Conservation (phyloP, 2,888 invertebrate genomes). For the Sminthurinus aureus region DNA sequence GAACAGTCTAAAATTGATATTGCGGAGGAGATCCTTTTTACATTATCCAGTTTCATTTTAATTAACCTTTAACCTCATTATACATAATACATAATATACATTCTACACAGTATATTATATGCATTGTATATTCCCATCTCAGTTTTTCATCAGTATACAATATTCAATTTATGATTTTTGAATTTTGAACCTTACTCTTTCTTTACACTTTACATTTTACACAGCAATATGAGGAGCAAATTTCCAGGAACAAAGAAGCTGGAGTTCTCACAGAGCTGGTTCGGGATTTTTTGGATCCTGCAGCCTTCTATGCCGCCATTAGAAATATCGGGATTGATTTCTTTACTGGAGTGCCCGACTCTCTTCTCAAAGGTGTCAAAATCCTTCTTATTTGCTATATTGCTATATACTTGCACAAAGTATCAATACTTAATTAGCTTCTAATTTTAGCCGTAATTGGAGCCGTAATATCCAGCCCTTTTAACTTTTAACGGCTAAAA, state of each 20-base stretch:
- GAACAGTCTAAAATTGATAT: background rate
- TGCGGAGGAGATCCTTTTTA: too few relatives aligned
- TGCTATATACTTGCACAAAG: too few relatives aligned
- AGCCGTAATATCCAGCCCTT: too few relatives aligned
- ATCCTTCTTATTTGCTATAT: background rate
- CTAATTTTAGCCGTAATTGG: too few relatives aligned
- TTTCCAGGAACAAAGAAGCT: slow-evolving; percentile 62
- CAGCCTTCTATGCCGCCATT: slow-evolving; percentile 63
- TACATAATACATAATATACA: too few relatives aligned
- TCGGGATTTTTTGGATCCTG: slow-evolving; percentile 63
- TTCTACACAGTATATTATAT: background rate
- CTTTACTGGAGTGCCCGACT: slow-evolving; percentile 65
- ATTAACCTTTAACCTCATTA: background rate
- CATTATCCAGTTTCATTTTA: background rate
- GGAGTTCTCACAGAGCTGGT: slow-evolving; percentile 64
- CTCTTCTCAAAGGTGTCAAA: slow-evolving; percentile 63
- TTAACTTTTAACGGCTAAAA: too few relatives aligned
- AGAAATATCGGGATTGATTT: slow-evolving; percentile 63
- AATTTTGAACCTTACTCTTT: background rate
- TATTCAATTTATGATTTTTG: background rate
- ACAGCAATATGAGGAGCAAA: slow-evolving; percentile 61
- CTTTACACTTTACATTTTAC: slow-evolving; percentile 4
- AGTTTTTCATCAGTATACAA: background rate
- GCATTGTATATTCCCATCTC: background rate
- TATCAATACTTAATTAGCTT: too few relatives aligned